Evolutionary conservation across 2,888 invertebrate species (phyloP), one percentile per base, ranked within the genome.

Genomic region (Drosophila antonietae): DNA sequence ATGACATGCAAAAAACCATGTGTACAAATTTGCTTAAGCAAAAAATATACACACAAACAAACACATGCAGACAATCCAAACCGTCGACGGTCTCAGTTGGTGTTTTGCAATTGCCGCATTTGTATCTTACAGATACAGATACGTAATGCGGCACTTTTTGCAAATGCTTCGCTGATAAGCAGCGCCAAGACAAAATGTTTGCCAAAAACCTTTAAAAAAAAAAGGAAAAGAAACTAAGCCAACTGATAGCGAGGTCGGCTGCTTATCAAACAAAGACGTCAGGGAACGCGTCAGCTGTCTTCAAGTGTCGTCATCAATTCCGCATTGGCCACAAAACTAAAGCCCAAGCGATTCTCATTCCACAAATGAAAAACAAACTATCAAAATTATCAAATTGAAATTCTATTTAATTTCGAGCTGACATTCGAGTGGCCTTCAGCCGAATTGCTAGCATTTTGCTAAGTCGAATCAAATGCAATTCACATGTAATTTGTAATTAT

Each of bases 401-500:
- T 84, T 88, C 65, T 56, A 67, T 89, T 75, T 75, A 73, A 89
- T 89, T 80, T 75, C 53, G n/a, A 33, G 47, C 35, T 63, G 71
- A 59, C 65, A 69, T 52, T 49, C 60, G 23, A 39, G 9, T 69
- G 83, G 60, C 80, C 71, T 62, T 46, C 44, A 31, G 14, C 46
- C 31, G 37, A 66, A 65, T 67, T 73, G 52, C 66, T 52, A 41
- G 61, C 65, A 69, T 58, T 69, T 71, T 35, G 67, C 49, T 53
- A 65, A 62, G 39, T 46, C 74, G 63, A 78, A 74, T 68, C 58
- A 63, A 66, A 58, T 57, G 55, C 59, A 81, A 81, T 71, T 82
- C 77, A 78, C 79, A 68, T 72, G 88, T 85, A 87, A 87, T 87
- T 89, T 55, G 75, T 75, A 88, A 87, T 87, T 87, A 78, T 73